Base-by-base conservation (phyloP, 1,140 invertebrate species). In the Cherax destructor region DNA sequence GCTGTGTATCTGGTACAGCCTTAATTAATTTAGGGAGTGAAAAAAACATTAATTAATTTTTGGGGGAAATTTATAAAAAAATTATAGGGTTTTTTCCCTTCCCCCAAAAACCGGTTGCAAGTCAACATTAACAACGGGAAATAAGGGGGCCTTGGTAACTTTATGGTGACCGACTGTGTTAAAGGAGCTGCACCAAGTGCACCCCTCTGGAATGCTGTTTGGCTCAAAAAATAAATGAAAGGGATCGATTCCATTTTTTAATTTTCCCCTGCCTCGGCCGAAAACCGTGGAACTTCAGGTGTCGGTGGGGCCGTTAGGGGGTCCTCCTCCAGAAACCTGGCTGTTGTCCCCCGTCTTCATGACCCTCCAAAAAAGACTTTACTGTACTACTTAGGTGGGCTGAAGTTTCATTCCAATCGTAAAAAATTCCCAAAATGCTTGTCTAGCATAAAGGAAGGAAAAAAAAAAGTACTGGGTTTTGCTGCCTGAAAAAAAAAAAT, bases 341-440 rank as follows among this genome's bases (percentile, higher is more conserved):
- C 50, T 61, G 61, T 72, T 7, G 84, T 91, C n/a, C 69, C 92
- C 92, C 16, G 59, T 77, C 76, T 85, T 79, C 90, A 93, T 92
- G 9, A 93, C n/a, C 83, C 11, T 86, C 24, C n/a, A 92, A 11
- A 93, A 47, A 74, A 78, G 72, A 18, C 30, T 56, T 89, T 56
- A 93, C 30, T 9, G 69, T 47, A 47, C 74, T 83, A 59, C 47
- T 91, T 13, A 89, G 59, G 16, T 77, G 49, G 24, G 89, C 41
- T 4, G 81, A 81, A 11, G 86, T 87, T 47, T 41, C 69, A 21
- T 83, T 74, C 52, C 83, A 77, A 74, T 93, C 92, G 41, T 92
- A 93, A n/a, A 93, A n/a, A n/a, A n/a, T n/a, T 92, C 74, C 89
- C 90, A 11, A 16, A 21, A 61, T 93, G 89, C 59, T 91, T 92